Percentiles rank a stretch among this genome's conserved stretches.
Evolutionary conservation across 2,888 invertebrate genomes (phyloP).

Genomic region (Xestia rhomboidea): DNA sequence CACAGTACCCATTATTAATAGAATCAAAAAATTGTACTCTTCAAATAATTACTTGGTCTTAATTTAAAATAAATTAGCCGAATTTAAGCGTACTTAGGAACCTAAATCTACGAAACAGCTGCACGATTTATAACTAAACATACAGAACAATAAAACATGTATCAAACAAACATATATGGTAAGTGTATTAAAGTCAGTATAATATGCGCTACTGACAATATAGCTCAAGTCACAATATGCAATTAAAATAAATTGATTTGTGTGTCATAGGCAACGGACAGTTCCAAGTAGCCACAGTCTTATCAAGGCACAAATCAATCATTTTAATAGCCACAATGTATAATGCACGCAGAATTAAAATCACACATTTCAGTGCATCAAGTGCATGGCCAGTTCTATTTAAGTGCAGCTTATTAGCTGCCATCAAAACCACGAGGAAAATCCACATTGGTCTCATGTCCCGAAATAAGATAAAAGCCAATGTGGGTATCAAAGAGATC

Average conservation of each 20-base stretch:
- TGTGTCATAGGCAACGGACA: conserved; percentile 2
- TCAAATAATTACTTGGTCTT: conserved; percentile 43
- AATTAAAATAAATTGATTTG: conserved; percentile 57
- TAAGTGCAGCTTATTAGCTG: no score
- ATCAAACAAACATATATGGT: background rate
- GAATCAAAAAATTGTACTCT: conserved; percentile 62
- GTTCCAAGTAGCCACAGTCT: conserved; percentile 6
- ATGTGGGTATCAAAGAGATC: conserved; percentile 10
- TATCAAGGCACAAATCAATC: conserved; percentile 33
- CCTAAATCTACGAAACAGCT: conserved; percentile 57
- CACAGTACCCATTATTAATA: conserved; percentile 13
- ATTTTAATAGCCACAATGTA: conserved; percentile 39
- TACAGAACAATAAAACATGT: conserved; percentile 22
- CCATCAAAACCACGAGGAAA: background rate
- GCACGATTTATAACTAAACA: conserved; percentile 43
- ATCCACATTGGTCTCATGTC: conserved; percentile 1
- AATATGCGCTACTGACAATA: conserved; percentile 33
- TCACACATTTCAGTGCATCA: conserved; percentile 24
- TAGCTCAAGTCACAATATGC: conserved; percentile 45
- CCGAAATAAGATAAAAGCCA: conserved; percentile 24
- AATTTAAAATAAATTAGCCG: conserved; percentile 48
- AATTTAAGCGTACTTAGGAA: conserved; percentile 67
- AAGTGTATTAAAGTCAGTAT: conserved; percentile 18
- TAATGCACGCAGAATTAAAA: conserved; percentile 5
- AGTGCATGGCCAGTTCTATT: conserved; percentile 23